A percentile compares a stretch with the other conserved stretches of the same genome.
Conservation (phyloP, 2,888 invertebrate genomes). For the Agapostemon virescens region DNA sequence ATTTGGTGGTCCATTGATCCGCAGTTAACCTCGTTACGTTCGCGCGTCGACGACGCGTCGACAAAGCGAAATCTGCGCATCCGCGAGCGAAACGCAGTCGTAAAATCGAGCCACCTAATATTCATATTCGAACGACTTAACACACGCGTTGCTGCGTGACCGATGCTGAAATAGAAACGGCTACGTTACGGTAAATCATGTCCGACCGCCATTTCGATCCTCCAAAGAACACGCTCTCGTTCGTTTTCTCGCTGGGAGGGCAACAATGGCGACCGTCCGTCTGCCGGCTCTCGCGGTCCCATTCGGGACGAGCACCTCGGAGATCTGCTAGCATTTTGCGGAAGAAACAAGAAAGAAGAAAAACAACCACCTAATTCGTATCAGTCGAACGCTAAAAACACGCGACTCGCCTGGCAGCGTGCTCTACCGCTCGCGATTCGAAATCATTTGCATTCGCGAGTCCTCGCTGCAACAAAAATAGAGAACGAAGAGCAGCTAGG, state of each 20-base stretch:
- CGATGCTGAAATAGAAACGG: neutral
- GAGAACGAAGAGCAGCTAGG: neutral
- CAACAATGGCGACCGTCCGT: neutral
- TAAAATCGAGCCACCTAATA: neutral
- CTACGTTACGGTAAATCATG: conserved; percentile 13
- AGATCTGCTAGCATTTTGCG: neutral
- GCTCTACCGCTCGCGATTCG: neutral
- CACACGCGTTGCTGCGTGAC: neutral
- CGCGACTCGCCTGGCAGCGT: neutral
- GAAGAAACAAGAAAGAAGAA: no score
- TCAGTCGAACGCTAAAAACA: neutral
- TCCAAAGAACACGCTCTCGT: neutral
- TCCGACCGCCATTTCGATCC: neutral
- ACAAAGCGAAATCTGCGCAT: neutral
- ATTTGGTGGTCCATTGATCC: conserved; percentile 8
- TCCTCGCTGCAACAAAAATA: neutral
- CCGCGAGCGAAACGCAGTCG: neutral
- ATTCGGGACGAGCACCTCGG: neutral
- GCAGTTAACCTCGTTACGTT: conserved; percentile 1
- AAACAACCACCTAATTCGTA: neutral
- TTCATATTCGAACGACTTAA: neutral
- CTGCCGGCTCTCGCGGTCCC: neutral
- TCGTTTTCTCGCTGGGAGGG: neutral
- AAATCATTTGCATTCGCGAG: neutral
- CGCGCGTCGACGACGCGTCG: neutral